phyloP scores from a whole-genome alignment of 1,140 invertebrate genomes.

The Nasonia vitripennis region DNA sequence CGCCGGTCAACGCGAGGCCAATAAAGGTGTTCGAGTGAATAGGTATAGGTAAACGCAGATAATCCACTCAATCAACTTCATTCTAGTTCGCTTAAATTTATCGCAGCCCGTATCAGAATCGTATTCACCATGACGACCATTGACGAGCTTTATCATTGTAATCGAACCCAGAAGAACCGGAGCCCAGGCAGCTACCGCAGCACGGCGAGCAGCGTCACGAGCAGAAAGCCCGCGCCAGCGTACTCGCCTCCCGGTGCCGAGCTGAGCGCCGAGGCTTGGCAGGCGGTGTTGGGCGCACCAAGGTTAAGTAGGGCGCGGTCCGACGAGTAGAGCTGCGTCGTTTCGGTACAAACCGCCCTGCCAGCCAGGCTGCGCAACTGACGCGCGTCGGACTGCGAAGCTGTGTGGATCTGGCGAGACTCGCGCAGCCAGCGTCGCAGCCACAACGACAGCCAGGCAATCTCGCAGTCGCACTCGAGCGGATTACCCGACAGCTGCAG shows the following conservation, averaged over 20 bases:
- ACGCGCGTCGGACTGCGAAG: conserved; percentile 74
- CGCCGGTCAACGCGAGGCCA: neutral
- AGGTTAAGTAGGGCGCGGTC: conserved; percentile 71
- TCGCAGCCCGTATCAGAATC: no score
- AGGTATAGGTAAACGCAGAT: no score
- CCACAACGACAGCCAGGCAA: conserved; percentile 93
- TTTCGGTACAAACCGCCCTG: conserved; percentile 72
- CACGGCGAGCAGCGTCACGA: neutral
- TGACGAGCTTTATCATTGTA: no score
- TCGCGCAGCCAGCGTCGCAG: conserved; percentile 88
- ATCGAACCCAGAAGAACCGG: no score
- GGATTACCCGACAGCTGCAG: conserved; percentile 89
- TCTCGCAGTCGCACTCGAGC: conserved; percentile 89
- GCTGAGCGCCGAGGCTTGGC: conserved; percentile 76
- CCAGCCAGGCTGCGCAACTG: conserved; percentile 71
- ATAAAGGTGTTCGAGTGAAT: neutral
- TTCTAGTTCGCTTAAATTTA: no score
- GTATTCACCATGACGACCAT: no score
- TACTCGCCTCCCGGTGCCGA: conserved; percentile 54
- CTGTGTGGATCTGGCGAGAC: conserved; percentile 83
- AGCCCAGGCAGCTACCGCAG: neutral
- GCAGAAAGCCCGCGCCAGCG: neutral
- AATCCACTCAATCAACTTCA: neutral
- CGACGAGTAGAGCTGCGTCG: conserved; percentile 70
- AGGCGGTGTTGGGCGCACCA: conserved; percentile 76